Evolutionary conservation across 1,140 invertebrate species (phyloP).

Genomic region (Campoletis sonorensis): DNA sequence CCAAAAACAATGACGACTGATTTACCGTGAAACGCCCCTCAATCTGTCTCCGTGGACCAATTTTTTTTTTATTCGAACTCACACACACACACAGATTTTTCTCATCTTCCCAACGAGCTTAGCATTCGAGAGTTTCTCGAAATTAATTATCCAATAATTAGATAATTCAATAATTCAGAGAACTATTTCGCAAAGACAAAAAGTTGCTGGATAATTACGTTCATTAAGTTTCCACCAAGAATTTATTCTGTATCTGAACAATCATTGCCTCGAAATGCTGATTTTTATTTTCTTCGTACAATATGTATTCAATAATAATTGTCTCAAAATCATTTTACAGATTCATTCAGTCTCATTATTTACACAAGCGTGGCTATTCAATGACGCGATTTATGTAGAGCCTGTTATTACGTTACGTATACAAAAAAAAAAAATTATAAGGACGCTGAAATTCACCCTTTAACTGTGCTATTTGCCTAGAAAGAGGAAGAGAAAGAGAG

Average conservation of each 20-base stretch:
- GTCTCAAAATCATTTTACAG: neutral
- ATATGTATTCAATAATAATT: no score
- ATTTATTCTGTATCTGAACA: neutral
- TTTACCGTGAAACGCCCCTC: slow-evolving; percentile 68
- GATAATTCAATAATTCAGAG: no score
- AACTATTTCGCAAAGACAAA: no score
- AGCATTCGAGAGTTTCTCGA: no score
- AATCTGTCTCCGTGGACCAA: slow-evolving; percentile 68
- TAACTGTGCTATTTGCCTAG: slow-evolving; percentile 31
- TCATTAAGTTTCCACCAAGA: no score
- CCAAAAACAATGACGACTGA: slow-evolving; percentile 70
- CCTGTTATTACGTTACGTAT: slow-evolving; percentile 46
- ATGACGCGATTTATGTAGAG: slow-evolving; percentile 32
- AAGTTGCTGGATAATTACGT: no score
- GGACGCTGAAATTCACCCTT: slow-evolving; percentile 31
- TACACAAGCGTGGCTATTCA: slow-evolving; percentile 46
- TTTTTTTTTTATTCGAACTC: no score
- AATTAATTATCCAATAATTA: no score
- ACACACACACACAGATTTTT: no score
- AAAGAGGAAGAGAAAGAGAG: slow-evolving; percentile 4
- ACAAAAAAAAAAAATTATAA: no score
- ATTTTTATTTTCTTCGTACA: no score
- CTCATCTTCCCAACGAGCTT: no score
- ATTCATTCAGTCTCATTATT: neutral
- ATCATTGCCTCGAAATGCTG: neutral